These are phyloP conservation scores for Pangasianodon gigas DNA, from an alignment of 2,113 vertebrate species.

Conservation along the genomic window DNA sequence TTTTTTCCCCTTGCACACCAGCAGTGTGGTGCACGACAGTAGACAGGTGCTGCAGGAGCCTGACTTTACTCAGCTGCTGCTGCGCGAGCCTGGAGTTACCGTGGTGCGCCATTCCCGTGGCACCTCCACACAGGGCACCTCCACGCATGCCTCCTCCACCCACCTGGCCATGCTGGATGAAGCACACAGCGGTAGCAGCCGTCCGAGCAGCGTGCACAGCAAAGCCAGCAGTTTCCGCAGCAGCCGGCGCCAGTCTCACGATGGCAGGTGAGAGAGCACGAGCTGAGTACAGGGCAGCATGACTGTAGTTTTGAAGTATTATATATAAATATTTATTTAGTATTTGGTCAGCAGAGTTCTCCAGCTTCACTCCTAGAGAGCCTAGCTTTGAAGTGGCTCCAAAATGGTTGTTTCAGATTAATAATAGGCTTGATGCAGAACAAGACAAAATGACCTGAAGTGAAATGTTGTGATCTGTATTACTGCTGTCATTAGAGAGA, in stretches of 20 bases:
- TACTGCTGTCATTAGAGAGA: neutral
- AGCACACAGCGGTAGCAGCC: conserved; percentile 82
- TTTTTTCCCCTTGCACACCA: conserved; percentile 31
- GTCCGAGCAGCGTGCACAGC: conserved; percentile 87
- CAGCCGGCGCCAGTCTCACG: conserved; percentile 87
- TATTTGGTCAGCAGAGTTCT: neutral
- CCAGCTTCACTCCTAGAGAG: neutral
- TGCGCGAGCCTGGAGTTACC: conserved; percentile 87
- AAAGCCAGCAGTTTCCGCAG: conserved; percentile 94
- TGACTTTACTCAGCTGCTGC: conserved; percentile 90
- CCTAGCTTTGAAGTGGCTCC: neutral
- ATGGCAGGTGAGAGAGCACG: conserved; percentile 78
- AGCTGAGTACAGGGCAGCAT: neutral
- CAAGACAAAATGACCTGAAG: neutral
- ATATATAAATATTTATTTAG: neutral
- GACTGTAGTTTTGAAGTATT: neutral
- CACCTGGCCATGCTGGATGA: conserved; percentile 93
- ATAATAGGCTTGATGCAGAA: neutral
- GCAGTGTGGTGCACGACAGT: conserved; percentile 85
- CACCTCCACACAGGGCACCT: conserved; percentile 96
- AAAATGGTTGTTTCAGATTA: neutral
- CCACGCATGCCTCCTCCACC: conserved; percentile 94
- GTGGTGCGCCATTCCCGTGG: conserved; percentile 90
- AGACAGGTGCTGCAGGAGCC: conserved; percentile 93
- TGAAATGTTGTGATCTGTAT: neutral